Conservation (phyloP, 2,797 vertebrate species). For the Mycteria americana region DNA sequence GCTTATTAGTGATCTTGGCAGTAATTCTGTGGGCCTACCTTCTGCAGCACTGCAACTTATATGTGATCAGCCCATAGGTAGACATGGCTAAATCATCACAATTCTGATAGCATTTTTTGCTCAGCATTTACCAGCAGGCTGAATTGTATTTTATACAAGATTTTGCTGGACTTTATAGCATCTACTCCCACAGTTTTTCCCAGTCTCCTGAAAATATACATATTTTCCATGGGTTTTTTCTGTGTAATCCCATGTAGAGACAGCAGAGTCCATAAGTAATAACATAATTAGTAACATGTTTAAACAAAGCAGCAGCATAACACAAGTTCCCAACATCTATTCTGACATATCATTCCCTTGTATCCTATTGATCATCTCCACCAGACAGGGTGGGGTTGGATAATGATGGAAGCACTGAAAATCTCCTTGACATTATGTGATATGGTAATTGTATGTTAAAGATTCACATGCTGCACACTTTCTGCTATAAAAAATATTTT, state of each 20-base stretch:
- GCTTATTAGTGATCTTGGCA: background rate
- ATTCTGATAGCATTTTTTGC: background rate
- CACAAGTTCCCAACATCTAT: constrained; percentile 1
- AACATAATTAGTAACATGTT: constrained; percentile 37
- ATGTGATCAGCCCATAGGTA: no score
- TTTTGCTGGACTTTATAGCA: background rate
- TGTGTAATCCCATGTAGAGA: background rate
- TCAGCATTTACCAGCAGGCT: background rate
- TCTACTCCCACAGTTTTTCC: constrained; percentile 7
- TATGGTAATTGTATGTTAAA: background rate
- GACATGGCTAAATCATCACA: background rate
- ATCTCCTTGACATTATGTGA: background rate
- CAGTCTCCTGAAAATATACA: background rate
- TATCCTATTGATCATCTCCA: background rate
- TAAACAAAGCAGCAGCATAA: constrained; percentile 53
- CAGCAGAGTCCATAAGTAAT: background rate
- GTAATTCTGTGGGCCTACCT: background rate
- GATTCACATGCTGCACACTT: background rate
- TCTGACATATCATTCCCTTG: constrained; percentile 5
- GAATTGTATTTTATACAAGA: background rate
- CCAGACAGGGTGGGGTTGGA: background rate
- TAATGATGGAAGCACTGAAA: background rate
- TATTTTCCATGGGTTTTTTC: background rate
- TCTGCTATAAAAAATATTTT: background rate
- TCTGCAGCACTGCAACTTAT: background rate